phyloP scores from a whole-genome alignment of 2,888 invertebrate genomes.

The Oscheius onirici region DNA sequence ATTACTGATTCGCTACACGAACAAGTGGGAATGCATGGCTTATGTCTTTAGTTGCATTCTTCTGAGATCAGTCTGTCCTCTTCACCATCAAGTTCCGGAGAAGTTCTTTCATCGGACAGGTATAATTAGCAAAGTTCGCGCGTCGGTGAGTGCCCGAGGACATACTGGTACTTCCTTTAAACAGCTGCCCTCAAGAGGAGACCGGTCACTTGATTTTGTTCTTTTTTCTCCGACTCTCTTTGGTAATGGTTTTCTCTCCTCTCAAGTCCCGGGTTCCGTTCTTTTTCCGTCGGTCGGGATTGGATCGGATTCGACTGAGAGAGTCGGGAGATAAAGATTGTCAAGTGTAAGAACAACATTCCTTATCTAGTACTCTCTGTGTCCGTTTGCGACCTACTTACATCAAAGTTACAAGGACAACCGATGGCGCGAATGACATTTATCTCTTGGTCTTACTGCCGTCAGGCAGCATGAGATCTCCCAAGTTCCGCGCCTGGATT shows the following conservation, averaged over 20 bases:
- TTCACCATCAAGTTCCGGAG: neutral
- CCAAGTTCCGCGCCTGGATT: too few species aligned
- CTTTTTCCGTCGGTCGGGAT: neutral
- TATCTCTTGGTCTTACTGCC: too few species aligned
- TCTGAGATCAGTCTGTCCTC: constrained; percentile 3
- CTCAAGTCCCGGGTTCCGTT: neutral
- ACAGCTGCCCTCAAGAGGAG: neutral
- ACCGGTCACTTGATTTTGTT: neutral
- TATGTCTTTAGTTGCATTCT: constrained; percentile 14
- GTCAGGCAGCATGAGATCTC: too few species aligned
- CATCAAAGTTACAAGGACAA: too few species aligned
- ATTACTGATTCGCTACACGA: constrained; percentile 31
- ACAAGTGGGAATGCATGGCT: constrained; percentile 30
- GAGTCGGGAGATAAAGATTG: too few species aligned
- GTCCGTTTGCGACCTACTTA: too few species aligned
- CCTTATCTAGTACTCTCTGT: too few species aligned
- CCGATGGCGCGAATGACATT: too few species aligned
- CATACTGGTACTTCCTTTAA: constrained; percentile 7
- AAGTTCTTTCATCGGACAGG: constrained; percentile 11
- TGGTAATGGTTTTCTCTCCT: neutral
- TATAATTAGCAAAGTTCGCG: constrained; percentile 28
- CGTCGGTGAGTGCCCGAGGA: constrained; percentile 7
- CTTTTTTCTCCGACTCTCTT: neutral
- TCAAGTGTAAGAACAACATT: too few species aligned
- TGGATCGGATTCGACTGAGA: too few species aligned